phyloP scores from a whole-genome alignment of 64 coral and sea anemone genomes.

The Porites lutea region DNA sequence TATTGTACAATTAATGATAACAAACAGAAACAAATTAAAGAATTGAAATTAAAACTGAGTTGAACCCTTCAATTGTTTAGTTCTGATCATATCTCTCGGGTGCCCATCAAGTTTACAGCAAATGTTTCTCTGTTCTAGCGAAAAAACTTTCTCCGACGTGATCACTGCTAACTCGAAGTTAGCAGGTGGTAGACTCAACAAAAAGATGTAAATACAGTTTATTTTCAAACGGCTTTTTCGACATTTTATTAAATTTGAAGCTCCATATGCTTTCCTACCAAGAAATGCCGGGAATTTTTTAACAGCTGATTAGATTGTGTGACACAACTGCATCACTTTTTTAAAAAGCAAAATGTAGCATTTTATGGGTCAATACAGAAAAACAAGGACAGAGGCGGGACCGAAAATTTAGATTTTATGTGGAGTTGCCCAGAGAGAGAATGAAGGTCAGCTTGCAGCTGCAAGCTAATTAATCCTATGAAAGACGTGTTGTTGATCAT shows the following conservation, averaged over 20 bases:
- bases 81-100: background rate
- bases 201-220: background rate
- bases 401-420: too few species aligned
- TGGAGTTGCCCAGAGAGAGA: too few species aligned
- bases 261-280: constrained; percentile 2
- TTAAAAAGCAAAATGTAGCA: too few species aligned
- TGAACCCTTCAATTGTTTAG: background rate
- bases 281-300: background rate
- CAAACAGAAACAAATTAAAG: background rate
- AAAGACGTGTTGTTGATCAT: too few species aligned
- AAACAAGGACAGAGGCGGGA: too few species aligned
- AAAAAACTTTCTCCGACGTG: background rate
- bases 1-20: background rate
- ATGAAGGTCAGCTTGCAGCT: too few species aligned
- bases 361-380: too few species aligned
- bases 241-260: background rate
- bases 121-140: background rate
- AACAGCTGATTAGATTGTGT: background rate
- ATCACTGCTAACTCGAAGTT: background rate
- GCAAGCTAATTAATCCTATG: too few species aligned
- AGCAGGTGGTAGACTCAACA: background rate
- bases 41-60: background rate
- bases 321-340: background rate
- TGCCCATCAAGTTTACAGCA: background rate
- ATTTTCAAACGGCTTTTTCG: background rate